Base-by-base conservation (phyloP, 1,140 invertebrate genomes). In the Drosophila biarmipes region DNA sequence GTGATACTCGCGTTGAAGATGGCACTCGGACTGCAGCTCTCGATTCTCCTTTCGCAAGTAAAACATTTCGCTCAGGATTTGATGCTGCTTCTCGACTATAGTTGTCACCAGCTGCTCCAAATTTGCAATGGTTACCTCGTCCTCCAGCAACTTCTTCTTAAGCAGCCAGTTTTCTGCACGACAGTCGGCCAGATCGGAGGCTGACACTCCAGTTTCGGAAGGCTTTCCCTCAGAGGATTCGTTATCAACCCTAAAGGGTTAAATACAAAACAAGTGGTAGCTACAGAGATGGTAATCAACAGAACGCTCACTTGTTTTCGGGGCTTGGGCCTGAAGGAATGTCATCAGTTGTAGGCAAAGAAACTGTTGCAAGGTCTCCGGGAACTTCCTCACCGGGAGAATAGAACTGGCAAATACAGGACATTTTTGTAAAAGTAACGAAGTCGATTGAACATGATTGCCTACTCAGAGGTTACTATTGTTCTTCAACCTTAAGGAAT, bases 141-240 rank as follows among this genome's bases (percentile, higher is more conserved):
- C 61, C 1, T 91, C 90, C 0, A 21, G 17, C 0, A 91, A 38
- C 31, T 91, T 80, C 42, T 91, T 91, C 10, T 61, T 84, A 0
- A 91, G 66, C 5, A 90, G 27, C 90, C 90, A 91, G 29, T 90
- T 91, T 29, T 91, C 90, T 0, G 90, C 53, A 4, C 71, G 73
- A 29, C 58, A 73, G 6, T 56, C 48, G 8, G 66, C 75, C 31
- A 91, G 37, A n/a, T 84, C 85, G 0, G 80, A 80, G 11, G 86
- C 85, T 1, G 71, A 84, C 0, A 73, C 49, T 2, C 52, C 19
- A 12, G 35, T 31, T 15, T 68, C 43, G 24, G 40, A 0, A 12
- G n/a, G 17, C 17, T 3, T 57, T 6, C 15, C 2, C 35, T 40
- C 52, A 27, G 17, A 12, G 2, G 7, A 4, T 31, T 34, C 61